Conservation (phyloP, 2,888 invertebrate genomes). For the Brachyptera putata region DNA sequence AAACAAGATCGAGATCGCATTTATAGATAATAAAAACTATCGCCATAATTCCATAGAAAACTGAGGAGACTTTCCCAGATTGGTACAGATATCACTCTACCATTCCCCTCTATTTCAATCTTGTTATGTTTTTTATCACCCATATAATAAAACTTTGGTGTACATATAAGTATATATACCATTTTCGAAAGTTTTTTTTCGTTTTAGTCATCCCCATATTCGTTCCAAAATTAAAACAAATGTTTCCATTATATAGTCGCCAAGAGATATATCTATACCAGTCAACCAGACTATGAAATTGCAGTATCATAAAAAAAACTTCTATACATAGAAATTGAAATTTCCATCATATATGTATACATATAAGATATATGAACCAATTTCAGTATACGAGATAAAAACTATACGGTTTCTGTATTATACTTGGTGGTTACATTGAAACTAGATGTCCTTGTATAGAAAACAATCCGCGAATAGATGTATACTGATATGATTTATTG, state of each 20-base stretch:
- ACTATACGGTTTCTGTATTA: too few relatives aligned
- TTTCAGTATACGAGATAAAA: constrained; percentile 14
- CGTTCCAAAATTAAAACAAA: constrained; percentile 9
- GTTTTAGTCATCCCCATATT: not conserved
- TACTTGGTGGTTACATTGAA: too few relatives aligned
- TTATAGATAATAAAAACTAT: constrained; percentile 18
- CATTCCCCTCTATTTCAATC: constrained; percentile 7
- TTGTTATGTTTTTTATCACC: constrained; percentile 7
- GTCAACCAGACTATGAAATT: constrained; percentile 5
- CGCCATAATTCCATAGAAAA: not conserved
- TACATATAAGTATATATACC: not conserved
- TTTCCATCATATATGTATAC: not conserved
- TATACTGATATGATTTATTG: constrained; percentile 3
- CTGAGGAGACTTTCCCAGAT: not conserved
- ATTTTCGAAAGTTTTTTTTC: not conserved
- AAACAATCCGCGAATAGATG: not conserved
- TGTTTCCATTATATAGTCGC: not conserved
- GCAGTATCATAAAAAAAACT: constrained; percentile 17
- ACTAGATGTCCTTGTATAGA: too few relatives aligned
- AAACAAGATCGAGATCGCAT: constrained; percentile 15
- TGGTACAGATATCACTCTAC: not conserved
- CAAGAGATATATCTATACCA: not conserved
- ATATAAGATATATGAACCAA: constrained; percentile 16
- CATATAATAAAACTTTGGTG: constrained; percentile 6
- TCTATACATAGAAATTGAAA: constrained; percentile 21